Evolutionary conservation across 2,113 vertebrate species (phyloP), one percentile per base, ranked within the genome.

Genomic region (Mormyrus iriodes): DNA sequence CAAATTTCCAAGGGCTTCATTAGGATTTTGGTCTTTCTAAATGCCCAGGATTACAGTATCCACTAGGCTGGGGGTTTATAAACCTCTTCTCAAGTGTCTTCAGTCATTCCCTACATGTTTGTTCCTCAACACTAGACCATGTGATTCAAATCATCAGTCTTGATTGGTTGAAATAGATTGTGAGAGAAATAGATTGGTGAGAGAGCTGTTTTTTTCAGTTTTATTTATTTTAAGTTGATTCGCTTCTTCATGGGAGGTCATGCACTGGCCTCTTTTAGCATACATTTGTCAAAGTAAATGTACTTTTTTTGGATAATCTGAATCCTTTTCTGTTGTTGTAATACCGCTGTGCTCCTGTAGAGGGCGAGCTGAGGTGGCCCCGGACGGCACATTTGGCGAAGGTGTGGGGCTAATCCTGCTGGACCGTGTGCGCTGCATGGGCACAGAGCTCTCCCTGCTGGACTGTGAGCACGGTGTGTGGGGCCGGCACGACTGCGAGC

Each of bases 401-500:
- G 97, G 97, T 21, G 91, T 93, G 46, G 97, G 97, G 2, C 92
- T 97, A 90, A 97, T 98, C 90, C 94, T 98, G 58, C 93, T 98
- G 95, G 97, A 98, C 83, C 97, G 97, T 35, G 95, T 98, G 90
- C 94, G 93, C 79, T 98, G 97, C 48, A 92, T 93, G 3, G 97
- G 97, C 19, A 93, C 93, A 0, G 97, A 98, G 92, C 90, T 93
- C 4, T 96, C 97, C n/a, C 95, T 98, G 90, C 92, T 98, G 89
- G 96, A 97, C 93, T 98, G 97, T 90, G 92, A 90, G 3, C 97
- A 96, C 51, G 96, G 96, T 85, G 96, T 93, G 91, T 98, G 97
- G 97, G 97, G 97, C 0, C 95, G 97, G 76, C 97, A 97, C 0
- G 97, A 97, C 94, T 98, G 97, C 93, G 96, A 97, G 13, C 97